These are phyloP conservation scores for Mormyrops attenuatus DNA, from an alignment of 2,797 vertebrate genomes.

Conservation along the genomic window DNA sequence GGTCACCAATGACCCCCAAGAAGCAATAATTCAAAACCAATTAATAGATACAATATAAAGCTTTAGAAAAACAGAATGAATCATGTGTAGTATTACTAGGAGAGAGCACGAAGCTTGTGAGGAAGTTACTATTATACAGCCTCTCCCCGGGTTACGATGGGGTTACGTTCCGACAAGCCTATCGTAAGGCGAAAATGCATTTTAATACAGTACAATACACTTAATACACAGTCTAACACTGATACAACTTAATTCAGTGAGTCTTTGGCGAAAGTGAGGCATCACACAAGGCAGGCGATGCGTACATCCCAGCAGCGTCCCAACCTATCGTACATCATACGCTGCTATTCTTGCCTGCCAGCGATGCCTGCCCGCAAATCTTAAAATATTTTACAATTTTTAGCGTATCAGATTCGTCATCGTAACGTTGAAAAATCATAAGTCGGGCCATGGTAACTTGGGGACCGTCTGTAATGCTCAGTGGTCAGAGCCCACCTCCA, in stretches of 20 bases:
- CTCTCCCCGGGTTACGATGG: not conserved
- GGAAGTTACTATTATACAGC: not conserved
- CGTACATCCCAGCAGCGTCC: not conserved
- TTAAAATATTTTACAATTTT: not conserved
- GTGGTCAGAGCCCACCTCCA: constrained; percentile 72
- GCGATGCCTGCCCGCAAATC: not conserved
- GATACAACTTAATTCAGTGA: not conserved
- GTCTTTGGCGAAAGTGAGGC: not conserved
- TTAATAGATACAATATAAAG: not conserved
- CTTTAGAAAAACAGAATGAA: not conserved
- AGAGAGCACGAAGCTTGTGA: not conserved
- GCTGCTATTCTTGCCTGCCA: not conserved
- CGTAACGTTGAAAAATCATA: not conserved
- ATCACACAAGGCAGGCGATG: not conserved
- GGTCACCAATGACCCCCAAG: not conserved
- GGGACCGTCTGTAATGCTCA: not conserved
- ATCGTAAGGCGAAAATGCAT: not conserved
- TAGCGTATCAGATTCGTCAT: not conserved
- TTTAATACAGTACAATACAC: not conserved
- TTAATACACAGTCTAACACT: not conserved
- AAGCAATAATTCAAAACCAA: not conserved
- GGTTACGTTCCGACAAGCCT: not conserved
- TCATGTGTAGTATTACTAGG: not conserved
- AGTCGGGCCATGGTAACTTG: not conserved
- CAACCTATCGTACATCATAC: not conserved